Evolutionary conservation across 2,888 invertebrate genomes (phyloP).

Genomic region (Drosophila picticornis): DNA sequence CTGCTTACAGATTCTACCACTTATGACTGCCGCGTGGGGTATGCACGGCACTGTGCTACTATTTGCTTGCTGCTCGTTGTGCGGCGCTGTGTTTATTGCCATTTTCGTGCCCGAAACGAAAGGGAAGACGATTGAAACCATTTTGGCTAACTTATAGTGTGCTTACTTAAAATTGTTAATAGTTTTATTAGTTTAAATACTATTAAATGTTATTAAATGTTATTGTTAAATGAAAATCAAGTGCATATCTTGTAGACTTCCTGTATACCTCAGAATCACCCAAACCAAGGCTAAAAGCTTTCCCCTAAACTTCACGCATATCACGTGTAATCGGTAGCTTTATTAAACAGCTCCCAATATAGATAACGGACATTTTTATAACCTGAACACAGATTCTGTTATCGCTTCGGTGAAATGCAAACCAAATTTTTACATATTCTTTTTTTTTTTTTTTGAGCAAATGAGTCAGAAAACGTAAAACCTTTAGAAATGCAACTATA

Average conservation of each 20-base stretch:
- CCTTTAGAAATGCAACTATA: neutral
- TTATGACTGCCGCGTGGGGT: conserved; percentile 68
- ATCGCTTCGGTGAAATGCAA: neutral
- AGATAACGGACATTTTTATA: conserved; percentile 22
- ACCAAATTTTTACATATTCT: neutral
- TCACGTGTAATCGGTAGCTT: neutral
- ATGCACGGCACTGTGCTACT: conserved; percentile 82
- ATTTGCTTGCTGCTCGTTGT: conserved; percentile 75
- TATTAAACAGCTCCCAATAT: conserved; percentile 11
- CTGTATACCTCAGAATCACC: conserved; percentile 17
- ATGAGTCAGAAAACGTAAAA: neutral
- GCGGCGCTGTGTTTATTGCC: conserved; percentile 78
- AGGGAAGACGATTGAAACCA: conserved; percentile 81
- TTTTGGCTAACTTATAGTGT: conserved; percentile 72
- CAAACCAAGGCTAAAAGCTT: neutral
- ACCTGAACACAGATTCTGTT: conserved; percentile 6
- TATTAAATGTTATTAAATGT: conserved; percentile 20
- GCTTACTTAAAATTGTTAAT: neutral
- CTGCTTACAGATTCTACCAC: conserved; percentile 54
- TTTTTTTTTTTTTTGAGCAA: neutral
- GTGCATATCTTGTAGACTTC: conserved; percentile 9
- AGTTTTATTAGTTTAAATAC: conserved; percentile 19
- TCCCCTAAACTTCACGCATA: conserved; percentile 45
- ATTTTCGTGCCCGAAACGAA: conserved; percentile 84
- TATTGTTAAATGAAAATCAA: neutral